Evolutionary conservation across 2,888 invertebrate genomes (phyloP), one percentile per base, ranked within the genome.

Genomic region (Caenorhabditis angaria): DNA sequence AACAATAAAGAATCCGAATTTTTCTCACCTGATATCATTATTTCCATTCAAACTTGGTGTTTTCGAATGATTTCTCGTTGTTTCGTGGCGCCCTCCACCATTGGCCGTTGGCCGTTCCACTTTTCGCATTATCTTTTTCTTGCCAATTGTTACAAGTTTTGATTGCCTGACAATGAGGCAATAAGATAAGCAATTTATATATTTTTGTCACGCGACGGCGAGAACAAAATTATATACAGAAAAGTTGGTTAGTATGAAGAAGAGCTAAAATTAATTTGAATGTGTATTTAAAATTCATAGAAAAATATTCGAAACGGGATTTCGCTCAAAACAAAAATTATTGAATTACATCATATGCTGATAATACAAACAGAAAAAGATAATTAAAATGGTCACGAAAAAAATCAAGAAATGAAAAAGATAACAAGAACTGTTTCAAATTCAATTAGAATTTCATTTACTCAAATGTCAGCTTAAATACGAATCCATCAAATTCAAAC

Each of bases 21-120:
- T 18, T 50, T 10, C 48, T 57, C 24, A 70, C 70, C 70, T 70
- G 20, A 54, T 20, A 8, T 20, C 50, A 20, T 72, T 67, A 10
- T 61, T 64, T n/a, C 61, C 72, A 32, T 62, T 61, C 50, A 71
- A 32, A 65, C 72, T 72, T 20, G 72, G 58, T n/a, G 72, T 61
- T n/a, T n/a, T n/a, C 12, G 61, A 35, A 47, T 67, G 67, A 47
- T 61, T 59, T 14, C 32, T 41, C n/a, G 71, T 60, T 41, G 72
- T 64, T 12, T 67, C 67, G 55, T 72, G 64, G 22, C 61, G 56
- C 25, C 72, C 72, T 6, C 54, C 54, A 25, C 54, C 27, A 54
- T 27, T 32, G 55, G 32, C n/a, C 29, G 14, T 28, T 32, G 55
- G 55, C 22, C 55, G 8, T 20, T 56, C 55, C 20, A 4, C 25